Base-by-base conservation (phyloP, 1,140 invertebrate species). In the Zaprionus africanus region DNA sequence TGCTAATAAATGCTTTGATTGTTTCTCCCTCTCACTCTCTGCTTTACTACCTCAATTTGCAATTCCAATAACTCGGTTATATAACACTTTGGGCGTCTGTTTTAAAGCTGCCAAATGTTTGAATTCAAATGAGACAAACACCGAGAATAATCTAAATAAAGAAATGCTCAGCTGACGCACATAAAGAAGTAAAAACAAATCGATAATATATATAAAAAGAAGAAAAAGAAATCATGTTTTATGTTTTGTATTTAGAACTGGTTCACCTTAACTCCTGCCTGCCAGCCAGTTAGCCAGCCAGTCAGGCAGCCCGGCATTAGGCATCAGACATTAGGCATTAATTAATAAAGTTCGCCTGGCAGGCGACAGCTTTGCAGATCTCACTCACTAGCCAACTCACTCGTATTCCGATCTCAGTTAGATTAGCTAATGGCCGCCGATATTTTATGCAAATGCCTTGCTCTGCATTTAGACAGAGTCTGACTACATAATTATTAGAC, bases 361-460 rank as follows among this genome's bases (percentile, higher is more conserved):
- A 51, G 77, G 22, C 65, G 67, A 70, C 69, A 65, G 61, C 57
- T 67, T 68, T 36, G 62, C 15, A 64, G 34, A 28, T 69, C 43
- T 68, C 53, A 74, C 41, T 69, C 22, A 70, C 34, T 59, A 54
- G 62, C 66, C 15, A 72, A 88, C 11, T 24, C 24, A 51, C 46
- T 4, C 46, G 87, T 86, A 78, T 88, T 78, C 69, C 79, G 71
- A 82, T 41, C 53, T 41, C 26, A 63, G 65, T 60, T 78, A 67
- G 78, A 76, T 82, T 82, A 73, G 67, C 76, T 70, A 86, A 82
- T 87, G 83, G 65, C 51, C 58, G 51, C 58, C 54, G 63, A 71
- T 82, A 57, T 73, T 63, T 64, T 76, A 76, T 76, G 73, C 73
- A 59, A 76, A 75, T 76, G 41, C 4, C 9, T 15, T 76, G 73